These are phyloP conservation scores for Chlorops oryzae DNA, from an alignment of 1,140 invertebrate genomes.

Conservation along the genomic window DNA sequence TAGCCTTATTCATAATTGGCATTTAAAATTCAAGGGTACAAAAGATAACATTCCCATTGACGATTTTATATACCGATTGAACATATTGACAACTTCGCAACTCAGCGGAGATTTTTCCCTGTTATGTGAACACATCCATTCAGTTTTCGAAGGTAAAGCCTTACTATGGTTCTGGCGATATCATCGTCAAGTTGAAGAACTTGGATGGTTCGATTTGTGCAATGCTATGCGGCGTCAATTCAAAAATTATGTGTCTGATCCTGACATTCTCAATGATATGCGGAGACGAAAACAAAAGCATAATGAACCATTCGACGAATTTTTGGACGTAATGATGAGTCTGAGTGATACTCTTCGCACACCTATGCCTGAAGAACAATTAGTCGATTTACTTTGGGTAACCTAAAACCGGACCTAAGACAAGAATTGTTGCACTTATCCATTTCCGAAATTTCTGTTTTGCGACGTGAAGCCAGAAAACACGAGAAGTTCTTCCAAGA, in stretches of 20 bases:
- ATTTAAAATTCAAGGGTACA: slow-evolving; percentile 2
- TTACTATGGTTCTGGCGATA: background rate
- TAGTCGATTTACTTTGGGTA: slow-evolving; percentile 3
- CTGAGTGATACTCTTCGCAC: background rate
- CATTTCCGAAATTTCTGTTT: background rate
- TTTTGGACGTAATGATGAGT: background rate
- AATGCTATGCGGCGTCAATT: background rate
- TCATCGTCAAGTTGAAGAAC: background rate
- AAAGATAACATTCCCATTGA: background rate
- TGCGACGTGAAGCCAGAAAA: background rate
- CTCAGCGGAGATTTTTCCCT: slow-evolving; percentile 2
- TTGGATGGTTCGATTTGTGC: slow-evolving; percentile 1
- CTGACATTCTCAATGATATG: slow-evolving; percentile 2
- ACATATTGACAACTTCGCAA: background rate
- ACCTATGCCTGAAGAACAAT: background rate
- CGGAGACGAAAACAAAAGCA: slow-evolving; percentile 4
- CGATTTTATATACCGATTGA: slow-evolving; percentile 6
- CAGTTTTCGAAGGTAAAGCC: slow-evolving; percentile 1
- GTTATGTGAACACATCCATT: background rate
- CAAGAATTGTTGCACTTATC: slow-evolving; percentile 1
- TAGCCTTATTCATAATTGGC: slow-evolving; percentile 10
- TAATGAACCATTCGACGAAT: background rate
- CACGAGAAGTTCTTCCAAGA: slow-evolving; percentile 1
- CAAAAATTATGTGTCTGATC: background rate
- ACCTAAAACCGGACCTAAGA: slow-evolving; percentile 7